phyloP scores from a whole-genome alignment of 2,113 vertebrate genomes.

The Sisor rabdophorus region DNA sequence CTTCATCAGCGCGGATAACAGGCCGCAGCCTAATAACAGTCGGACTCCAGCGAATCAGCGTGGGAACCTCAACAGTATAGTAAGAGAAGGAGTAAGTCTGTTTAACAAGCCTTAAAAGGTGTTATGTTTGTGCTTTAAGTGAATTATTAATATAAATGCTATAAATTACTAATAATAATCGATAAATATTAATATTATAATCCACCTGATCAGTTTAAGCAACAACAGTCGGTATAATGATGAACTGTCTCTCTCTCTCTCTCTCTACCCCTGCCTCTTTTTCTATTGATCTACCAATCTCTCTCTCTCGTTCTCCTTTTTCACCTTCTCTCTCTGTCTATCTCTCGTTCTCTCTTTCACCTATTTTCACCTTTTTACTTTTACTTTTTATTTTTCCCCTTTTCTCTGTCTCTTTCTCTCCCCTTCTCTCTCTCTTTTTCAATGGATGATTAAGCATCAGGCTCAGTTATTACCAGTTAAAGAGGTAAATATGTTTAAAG shows the following conservation, averaged over 20 bases:
- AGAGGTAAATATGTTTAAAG: constrained; percentile 60
- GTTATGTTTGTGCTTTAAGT: not conserved
- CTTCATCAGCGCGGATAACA: constrained; percentile 56
- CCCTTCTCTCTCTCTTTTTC: not conserved
- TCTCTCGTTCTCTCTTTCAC: not conserved
- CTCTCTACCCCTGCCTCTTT: no score
- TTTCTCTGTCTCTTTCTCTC: no score
- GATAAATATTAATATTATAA: not conserved
- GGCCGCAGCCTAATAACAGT: constrained; percentile 51
- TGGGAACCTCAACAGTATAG: constrained; percentile 55
- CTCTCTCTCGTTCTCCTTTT: no score
- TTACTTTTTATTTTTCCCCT: not conserved
- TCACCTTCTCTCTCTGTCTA: no score
- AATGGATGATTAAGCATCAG: constrained; percentile 58
- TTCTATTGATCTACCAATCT: no score
- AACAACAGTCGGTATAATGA: not conserved
- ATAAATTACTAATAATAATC: not conserved
- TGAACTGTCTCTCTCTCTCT: not conserved
- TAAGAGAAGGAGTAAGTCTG: constrained; percentile 64
- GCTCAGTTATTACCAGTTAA: constrained; percentile 68
- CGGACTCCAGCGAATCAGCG: constrained; percentile 52
- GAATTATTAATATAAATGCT: not conserved
- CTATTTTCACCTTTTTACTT: no score
- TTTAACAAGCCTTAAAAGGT: not conserved
- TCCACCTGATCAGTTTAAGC: not conserved